Evolutionary conservation across 2,888 invertebrate genomes (phyloP), one percentile per base, ranked within the genome.

Genomic region (Theretra japonica): DNA sequence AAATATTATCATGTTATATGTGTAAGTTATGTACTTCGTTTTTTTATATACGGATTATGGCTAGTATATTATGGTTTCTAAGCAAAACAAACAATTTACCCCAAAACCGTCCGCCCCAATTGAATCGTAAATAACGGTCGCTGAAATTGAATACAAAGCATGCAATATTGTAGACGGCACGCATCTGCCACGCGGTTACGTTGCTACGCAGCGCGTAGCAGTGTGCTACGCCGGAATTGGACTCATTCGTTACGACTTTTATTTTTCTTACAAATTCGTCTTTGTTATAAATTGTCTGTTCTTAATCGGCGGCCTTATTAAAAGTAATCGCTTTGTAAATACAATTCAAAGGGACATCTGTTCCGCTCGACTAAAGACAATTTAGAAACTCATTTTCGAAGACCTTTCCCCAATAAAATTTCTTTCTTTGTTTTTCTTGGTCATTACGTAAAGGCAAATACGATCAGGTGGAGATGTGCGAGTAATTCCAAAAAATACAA

Each of bases 291-390:
- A 23, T 17, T 23, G 48, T 65, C 17, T 23, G 1, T 41, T 23
- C 17, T 48, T 65, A 65, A 65, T 23, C 21, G 65, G 23, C 23
- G 48, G 48, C 17, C 41, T 23, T 23, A 65, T 65, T 48, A 65
- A 65, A 65, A 41, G 19, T 68, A 33, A 23, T 48, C 48, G 48
- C 23, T 48, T 65, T 41, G 65, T 65, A 65, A 65, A 41, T 48
- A 65, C 17, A 65, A 65, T 65, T 48, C 65, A 48, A 65, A 65
- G 65, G 7, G 23, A 48, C 65, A 65, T 65, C 65, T 65, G 65
- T 65, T 65, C 65, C 48, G 23, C 65, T 65, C 48, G 48, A 48
- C 0, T 23, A 23, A 23, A 65, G 65, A 65, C 65, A 65, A 65
- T 65, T 65, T 65, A 25, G 48, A 48, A 65, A 48, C 65, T 65